Evolutionary conservation across 2,797 vertebrate species (phyloP).

Genomic region (Cirrhinus molitorella): DNA sequence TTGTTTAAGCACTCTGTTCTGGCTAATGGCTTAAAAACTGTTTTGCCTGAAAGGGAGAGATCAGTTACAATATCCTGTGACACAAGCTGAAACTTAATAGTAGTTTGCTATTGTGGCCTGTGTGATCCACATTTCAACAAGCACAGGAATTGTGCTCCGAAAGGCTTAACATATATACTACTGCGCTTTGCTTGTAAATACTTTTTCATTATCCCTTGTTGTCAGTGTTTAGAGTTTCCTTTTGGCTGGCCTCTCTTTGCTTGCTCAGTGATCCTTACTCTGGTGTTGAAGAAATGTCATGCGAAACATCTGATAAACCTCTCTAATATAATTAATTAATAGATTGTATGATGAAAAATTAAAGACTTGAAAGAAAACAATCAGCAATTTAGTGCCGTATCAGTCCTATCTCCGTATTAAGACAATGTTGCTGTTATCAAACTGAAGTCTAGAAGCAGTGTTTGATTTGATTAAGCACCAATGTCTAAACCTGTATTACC

Average conservation of each 20-base stretch:
- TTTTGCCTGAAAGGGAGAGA: slow-evolving; percentile 72
- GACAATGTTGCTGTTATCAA: slow-evolving; percentile 14
- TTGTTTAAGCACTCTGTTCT: slow-evolving; percentile 16
- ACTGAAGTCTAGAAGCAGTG: slow-evolving; percentile 1
- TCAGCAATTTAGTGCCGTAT: background rate
- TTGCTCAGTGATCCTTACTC: slow-evolving; percentile 22
- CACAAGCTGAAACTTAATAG: slow-evolving; percentile 71
- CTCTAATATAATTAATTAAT: slow-evolving; percentile 38
- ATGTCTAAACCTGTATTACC: background rate
- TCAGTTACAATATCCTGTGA: slow-evolving; percentile 73
- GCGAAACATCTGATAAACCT: slow-evolving; percentile 14
- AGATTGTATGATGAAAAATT: slow-evolving; percentile 12
- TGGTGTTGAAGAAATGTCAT: slow-evolving; percentile 9
- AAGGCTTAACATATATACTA: slow-evolving; percentile 68
- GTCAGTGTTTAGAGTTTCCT: slow-evolving; percentile 7
- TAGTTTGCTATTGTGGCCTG: slow-evolving; percentile 65
- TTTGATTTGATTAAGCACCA: slow-evolving; percentile 1
- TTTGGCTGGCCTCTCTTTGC: slow-evolving; percentile 6
- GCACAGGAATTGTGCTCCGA: slow-evolving; percentile 64
- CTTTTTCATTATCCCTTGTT: slow-evolving; percentile 65
- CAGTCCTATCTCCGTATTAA: slow-evolving; percentile 2
- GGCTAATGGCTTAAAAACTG: slow-evolving; percentile 26
- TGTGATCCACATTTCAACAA: slow-evolving; percentile 69
- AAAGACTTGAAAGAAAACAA: slow-evolving; percentile 19
- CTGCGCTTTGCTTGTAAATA: slow-evolving; percentile 77